These are phyloP conservation scores for Acheta domesticus DNA, from an alignment of 2,888 invertebrate genomes.

Conservation along the genomic window DNA sequence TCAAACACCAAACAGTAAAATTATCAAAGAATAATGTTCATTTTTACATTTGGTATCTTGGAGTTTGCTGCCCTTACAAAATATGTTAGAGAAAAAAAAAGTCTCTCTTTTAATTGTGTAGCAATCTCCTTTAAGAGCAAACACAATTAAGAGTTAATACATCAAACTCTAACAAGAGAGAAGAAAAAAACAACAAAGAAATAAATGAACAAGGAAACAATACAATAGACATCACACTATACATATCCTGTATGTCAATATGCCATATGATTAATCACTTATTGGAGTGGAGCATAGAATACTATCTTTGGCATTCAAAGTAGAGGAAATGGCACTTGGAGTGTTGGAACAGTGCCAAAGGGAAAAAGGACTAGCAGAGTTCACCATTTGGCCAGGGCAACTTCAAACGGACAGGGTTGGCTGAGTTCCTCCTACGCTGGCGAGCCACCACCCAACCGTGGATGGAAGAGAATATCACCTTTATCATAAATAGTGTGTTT, in stretches of 20 bases:
- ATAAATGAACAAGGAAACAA: no score
- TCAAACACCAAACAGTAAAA: no score
- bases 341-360: not conserved
- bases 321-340: not conserved
- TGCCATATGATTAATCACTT: not conserved
- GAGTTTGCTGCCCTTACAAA: no score
- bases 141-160: not conserved
- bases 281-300: not conserved
- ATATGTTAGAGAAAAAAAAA: no score
- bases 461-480: slow-evolving; percentile 4
- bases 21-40: no score
- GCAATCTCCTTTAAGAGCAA: not conserved
- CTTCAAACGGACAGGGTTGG: not conserved
- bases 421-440: not conserved
- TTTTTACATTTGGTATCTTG: no score
- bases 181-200: not conserved
- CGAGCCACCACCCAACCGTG: not conserved
- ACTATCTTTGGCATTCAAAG: slow-evolving; percentile 7
- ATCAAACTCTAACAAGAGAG: not conserved
- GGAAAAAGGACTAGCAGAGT: not conserved
- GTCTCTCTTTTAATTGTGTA: no score
- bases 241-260: not conserved
- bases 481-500: no score
- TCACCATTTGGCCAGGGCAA: not conserved
- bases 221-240: not conserved